phyloP scores from a whole-genome alignment of 2,797 vertebrate species.

The Salmo trutta region DNA sequence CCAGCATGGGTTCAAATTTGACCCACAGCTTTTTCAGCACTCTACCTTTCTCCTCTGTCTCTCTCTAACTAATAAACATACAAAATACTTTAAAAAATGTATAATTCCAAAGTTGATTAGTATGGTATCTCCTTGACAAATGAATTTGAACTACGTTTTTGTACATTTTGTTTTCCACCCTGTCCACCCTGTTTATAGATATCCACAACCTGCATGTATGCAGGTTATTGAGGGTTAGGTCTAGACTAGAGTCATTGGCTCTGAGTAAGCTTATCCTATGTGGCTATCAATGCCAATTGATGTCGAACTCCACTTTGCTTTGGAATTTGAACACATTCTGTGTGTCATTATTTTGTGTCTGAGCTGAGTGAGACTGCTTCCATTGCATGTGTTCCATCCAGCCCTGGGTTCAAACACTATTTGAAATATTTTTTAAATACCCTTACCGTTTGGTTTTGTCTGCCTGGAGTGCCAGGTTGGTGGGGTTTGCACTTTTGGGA shows the following conservation, averaged over 20 bases:
- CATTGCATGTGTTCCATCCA: not conserved
- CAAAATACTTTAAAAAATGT: no score
- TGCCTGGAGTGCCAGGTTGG: not conserved
- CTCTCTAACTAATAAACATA: no score
- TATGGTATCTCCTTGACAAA: not conserved
- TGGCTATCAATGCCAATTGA: not conserved
- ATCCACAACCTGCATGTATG: not conserved
- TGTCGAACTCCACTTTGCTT: not conserved
- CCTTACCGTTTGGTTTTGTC: no score
- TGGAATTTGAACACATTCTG: not conserved
- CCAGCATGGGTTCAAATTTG: no score
- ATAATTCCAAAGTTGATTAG: not conserved
- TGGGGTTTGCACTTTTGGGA: not conserved
- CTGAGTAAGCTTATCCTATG: not conserved
- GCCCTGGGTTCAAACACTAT: not conserved
- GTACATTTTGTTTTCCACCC: not conserved
- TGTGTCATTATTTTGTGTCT: no score
- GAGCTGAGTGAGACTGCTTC: no score
- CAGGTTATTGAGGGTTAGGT: not conserved
- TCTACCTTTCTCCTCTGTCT: no score
- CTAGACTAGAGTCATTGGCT: not conserved
- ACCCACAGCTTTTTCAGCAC: no score
- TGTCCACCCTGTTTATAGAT: not conserved
- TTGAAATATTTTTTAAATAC: not conserved
- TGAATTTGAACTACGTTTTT: not conserved